These are phyloP conservation scores for Operophtera brumata DNA, from an alignment of 2,888 invertebrate genomes.

Conservation along the genomic window DNA sequence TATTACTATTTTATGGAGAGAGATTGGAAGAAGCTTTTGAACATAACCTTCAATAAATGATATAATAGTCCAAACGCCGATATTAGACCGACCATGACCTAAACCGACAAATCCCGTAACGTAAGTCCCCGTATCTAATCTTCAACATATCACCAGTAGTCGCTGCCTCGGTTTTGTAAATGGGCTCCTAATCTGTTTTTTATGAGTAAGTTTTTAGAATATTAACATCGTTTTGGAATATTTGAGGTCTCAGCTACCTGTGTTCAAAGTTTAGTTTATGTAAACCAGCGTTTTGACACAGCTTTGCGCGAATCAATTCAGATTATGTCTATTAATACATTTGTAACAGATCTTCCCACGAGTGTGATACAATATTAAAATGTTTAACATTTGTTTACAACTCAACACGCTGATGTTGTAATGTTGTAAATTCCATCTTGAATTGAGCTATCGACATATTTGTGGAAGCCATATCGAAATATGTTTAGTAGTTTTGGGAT, in stretches of 20 bases:
- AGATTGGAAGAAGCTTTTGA: too few relatives aligned
- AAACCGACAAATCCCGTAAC: constrained; percentile 19
- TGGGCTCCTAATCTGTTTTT: constrained; percentile 24
- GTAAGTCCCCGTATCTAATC: constrained; percentile 21
- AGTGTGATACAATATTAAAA: too few relatives aligned
- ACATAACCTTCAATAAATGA: constrained; percentile 1
- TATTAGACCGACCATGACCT: constrained; percentile 9
- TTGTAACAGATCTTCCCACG: constrained; percentile 11
- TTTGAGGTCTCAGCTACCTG: constrained; percentile 15
- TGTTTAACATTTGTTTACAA: constrained; percentile 1
- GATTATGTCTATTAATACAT: constrained; percentile 1
- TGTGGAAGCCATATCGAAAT: not conserved
- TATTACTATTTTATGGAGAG: too few relatives aligned
- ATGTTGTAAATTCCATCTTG: constrained; percentile 6
- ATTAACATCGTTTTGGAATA: constrained; percentile 14
- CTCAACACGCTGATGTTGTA: constrained; percentile 4
- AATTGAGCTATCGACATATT: constrained; percentile 10
- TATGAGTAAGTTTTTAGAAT: constrained; percentile 22
- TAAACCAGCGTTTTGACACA: not conserved
- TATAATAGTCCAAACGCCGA: constrained; percentile 1
- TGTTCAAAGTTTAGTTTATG: not conserved
- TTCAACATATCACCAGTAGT: constrained; percentile 20
- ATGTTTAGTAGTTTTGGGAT: constrained; percentile 9
- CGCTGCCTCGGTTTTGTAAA: constrained; percentile 15
- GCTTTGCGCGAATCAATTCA: constrained; percentile 4